phyloP scores from a whole-genome alignment of 2,888 invertebrate species.

The Campoletis raptor region DNA sequence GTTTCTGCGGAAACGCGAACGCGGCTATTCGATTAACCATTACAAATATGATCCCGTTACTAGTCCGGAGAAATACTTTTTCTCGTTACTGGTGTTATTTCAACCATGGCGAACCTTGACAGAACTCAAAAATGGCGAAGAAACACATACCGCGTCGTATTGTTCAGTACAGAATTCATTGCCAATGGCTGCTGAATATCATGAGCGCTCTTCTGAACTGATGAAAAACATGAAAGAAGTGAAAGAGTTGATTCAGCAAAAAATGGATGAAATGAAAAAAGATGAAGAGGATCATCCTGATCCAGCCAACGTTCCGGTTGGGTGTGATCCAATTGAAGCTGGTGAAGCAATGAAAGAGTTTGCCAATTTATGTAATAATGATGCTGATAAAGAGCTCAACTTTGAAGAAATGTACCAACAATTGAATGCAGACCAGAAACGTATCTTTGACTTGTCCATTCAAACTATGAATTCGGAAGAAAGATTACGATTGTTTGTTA shows the following conservation, averaged over 20 bases:
- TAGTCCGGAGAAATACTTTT: neutral
- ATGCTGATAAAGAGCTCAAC: conserved; percentile 26
- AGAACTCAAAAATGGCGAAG: too few relatives aligned
- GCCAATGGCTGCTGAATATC: conserved; percentile 1
- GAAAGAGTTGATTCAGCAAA: too few relatives aligned
- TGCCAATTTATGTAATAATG: conserved; percentile 37
- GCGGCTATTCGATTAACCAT: neutral
- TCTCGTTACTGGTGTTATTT: neutral
- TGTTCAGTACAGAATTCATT: too few relatives aligned
- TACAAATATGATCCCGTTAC: neutral
- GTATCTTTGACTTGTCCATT: conserved; percentile 51
- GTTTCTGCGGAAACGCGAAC: neutral
- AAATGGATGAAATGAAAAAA: neutral
- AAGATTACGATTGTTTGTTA: conserved; percentile 48
- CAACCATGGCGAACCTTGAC: too few relatives aligned
- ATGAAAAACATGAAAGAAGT: neutral
- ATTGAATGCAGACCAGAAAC: conserved; percentile 65
- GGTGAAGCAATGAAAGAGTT: conserved; percentile 65
- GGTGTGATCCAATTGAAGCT: conserved; percentile 28
- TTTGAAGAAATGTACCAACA: conserved; percentile 50
- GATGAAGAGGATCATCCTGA: neutral
- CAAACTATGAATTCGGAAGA: neutral
- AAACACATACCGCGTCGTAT: too few relatives aligned
- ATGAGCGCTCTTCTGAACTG: neutral
- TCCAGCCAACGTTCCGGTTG: conserved; percentile 34